phyloP scores from a whole-genome alignment of 2,113 vertebrate genomes.

The Odocoileus virginianus region DNA sequence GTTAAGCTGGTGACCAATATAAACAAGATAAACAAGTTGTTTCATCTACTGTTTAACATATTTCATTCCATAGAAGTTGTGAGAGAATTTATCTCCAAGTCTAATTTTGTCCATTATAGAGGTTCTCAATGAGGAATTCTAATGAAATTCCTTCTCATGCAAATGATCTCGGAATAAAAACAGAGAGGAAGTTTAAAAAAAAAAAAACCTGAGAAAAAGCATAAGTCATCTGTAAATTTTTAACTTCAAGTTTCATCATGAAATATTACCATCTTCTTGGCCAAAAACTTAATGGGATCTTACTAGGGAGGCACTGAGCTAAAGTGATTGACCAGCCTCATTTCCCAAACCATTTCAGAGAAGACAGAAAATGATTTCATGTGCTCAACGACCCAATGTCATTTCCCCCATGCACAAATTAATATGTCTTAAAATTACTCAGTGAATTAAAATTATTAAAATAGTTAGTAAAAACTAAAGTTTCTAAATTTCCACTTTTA shows the following conservation, averaged over 20 bases:
- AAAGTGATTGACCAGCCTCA: constrained; percentile 19
- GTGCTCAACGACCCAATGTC: neutral
- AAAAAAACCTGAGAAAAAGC: neutral
- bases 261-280: constrained; percentile 56
- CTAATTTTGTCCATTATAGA: neutral
- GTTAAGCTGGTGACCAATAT: neutral
- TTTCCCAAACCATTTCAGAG: constrained; percentile 45
- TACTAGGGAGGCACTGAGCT: constrained; percentile 27
- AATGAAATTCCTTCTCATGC: neutral
- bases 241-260: constrained; percentile 51
- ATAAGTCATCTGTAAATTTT: constrained; percentile 16
- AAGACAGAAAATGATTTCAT: constrained; percentile 1
- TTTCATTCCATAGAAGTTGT: neutral
- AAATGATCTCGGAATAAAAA: constrained; percentile 28
- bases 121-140: neutral
- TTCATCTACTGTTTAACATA: neutral
- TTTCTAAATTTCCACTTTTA: constrained; percentile 85
- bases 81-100: neutral
- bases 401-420: neutral
- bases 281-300: constrained; percentile 25
- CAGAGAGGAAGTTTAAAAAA: neutral
- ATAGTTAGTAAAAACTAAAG: constrained; percentile 78
- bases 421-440: neutral
- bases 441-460: neutral
- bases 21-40: neutral